Evolutionary conservation across 2,888 invertebrate species (phyloP), one percentile per base, ranked within the genome.

Genomic region (Ashinkailepas kermadecensis): DNA sequence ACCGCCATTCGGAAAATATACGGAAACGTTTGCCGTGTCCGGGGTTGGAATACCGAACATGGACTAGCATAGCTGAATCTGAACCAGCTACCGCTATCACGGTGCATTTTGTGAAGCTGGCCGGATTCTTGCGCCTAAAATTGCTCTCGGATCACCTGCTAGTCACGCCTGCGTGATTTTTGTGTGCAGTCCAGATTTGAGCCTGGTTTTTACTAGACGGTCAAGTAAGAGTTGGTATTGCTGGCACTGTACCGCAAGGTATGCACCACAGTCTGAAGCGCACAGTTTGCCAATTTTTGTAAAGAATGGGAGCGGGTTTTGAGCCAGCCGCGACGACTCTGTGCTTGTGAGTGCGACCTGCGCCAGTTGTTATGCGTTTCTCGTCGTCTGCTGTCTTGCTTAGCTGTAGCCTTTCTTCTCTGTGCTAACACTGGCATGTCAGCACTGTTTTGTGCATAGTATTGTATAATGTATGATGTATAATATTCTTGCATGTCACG

Each of bases 291-390:
- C 39, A 39, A 70, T 70, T 70, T 70, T 39, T 70, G 70, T 25
- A 70, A 1, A 39, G 1, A 39, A 15, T 39, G 15, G 70, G 39
- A 39, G 70, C 13, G 10, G 39, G 13, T 70, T 70, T 70, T 70
- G 70, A 70, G 39, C 70, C 70, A 15, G 70, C 70, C 39, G 39
- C 39, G 70, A 39, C 39, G 70, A 70, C 70, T 70, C 70, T 70
- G 39, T 70, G 70, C 70, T 70, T 70, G 70, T 70, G 70, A 39
- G 39, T 70, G 70, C 70, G 25, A 23, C 25, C 70, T 23, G 7
- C 10, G 70, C 70, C 23, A 39, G 4, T 39, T 39, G 4, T 39
- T 39, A 39, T 39, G 39, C 39, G 39, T 39, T 39, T 39, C 39
- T 39, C 39, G 39, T 39, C 39, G 39, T 39, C 39, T 39, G 4